Percentiles rank a stretch among this genome's conserved stretches.
phyloP scores from a whole-genome alignment of 2,888 invertebrate species.

The Sialis fuliginosa region DNA sequence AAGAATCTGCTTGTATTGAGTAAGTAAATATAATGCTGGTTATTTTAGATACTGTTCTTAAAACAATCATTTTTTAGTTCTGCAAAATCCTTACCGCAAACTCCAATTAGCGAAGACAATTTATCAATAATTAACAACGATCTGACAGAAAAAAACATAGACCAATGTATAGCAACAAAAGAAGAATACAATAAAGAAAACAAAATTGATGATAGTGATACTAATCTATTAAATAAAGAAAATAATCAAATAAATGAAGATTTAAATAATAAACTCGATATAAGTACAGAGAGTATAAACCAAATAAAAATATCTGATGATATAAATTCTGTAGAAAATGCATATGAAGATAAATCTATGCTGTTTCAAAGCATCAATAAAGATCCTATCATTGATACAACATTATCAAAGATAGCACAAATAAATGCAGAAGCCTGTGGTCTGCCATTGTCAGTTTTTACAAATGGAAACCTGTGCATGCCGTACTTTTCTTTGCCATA shows the following conservation, averaged over 20 bases:
- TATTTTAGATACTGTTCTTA: too few species aligned
- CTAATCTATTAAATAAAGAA: background rate
- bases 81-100: slow-evolving; percentile 53
- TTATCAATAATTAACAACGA: too few species aligned
- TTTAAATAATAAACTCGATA: background rate
- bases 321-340: slow-evolving; percentile 4
- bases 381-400: slow-evolving; percentile 40
- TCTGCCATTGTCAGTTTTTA: slow-evolving; percentile 73
- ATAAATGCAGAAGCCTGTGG: slow-evolving; percentile 61
- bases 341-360: slow-evolving; percentile 23
- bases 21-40: slow-evolving; percentile 20
- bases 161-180: too few species aligned
- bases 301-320: slow-evolving; percentile 5
- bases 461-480: slow-evolving; percentile 82
- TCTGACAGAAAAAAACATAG: too few species aligned
- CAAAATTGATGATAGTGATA: background rate
- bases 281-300: slow-evolving; percentile 4
- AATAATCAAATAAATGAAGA: background rate
- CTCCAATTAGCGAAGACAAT: slow-evolving; percentile 40
- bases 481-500: slow-evolving; percentile 93
- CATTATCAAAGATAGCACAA: slow-evolving; percentile 41
- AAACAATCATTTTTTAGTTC: slow-evolving; percentile 24
- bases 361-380: slow-evolving; percentile 55
- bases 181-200: too few species aligned
- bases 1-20: slow-evolving; percentile 67